Percentiles rank a stretch among this genome's conserved stretches.
Conservation (phyloP, 1,140 invertebrate species). For the Drosophila dunni region DNA sequence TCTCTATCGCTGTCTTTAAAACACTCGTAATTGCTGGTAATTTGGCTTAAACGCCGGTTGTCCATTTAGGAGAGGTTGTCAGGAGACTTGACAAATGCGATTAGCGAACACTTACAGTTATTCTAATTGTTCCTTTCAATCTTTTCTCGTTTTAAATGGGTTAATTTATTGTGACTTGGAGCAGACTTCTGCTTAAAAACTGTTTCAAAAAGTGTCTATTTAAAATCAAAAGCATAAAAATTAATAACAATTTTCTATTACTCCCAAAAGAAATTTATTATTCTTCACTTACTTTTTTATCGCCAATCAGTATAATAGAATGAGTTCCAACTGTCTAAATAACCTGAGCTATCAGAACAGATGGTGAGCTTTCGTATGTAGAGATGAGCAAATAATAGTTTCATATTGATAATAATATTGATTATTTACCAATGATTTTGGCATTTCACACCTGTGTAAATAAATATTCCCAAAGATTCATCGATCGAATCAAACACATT, state of each 20-base stretch:
- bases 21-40: slow-evolving; percentile 67
- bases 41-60: slow-evolving; percentile 61
- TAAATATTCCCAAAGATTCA: slow-evolving; percentile 1
- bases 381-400: not conserved
- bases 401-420: slow-evolving; percentile 3
- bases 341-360: not conserved
- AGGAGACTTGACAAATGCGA: slow-evolving; percentile 64
- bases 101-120: slow-evolving; percentile 55
- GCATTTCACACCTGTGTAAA: slow-evolving; percentile 10
- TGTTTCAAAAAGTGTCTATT: too few species aligned
- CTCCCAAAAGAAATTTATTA: too few species aligned
- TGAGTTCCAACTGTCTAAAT: slow-evolving; percentile 17
- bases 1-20: slow-evolving; percentile 13
- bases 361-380: not conserved
- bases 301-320: not conserved
- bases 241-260: too few species aligned
- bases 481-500: not conserved
- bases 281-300: too few species aligned
- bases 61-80: not conserved
- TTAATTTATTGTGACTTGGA: too few species aligned
- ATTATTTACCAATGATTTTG: not conserved
- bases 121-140: slow-evolving; percentile 29
- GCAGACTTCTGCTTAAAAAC: too few species aligned
- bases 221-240: too few species aligned
- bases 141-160: not conserved